Conservation (phyloP, 1,140 invertebrate species). For the Drosophila sproati region DNA sequence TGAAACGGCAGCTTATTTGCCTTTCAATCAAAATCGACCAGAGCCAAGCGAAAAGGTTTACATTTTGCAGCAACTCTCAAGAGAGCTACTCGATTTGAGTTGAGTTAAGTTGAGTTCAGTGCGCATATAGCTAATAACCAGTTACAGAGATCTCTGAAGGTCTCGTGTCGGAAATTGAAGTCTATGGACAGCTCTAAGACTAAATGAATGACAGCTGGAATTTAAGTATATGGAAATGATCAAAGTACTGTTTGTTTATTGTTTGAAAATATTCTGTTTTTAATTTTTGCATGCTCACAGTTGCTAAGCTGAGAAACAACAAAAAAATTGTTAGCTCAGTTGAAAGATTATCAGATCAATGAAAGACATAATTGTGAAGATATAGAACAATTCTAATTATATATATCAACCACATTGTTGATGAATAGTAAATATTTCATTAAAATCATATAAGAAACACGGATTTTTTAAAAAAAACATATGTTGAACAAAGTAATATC, state of each 20-base stretch:
- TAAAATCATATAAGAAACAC: too few species aligned
- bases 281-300: background rate
- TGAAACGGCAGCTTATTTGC: constrained; percentile 74
- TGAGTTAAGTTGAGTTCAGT: constrained; percentile 9
- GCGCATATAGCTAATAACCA: constrained; percentile 25
- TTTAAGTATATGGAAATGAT: constrained; percentile 4
- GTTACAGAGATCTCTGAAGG: constrained; percentile 28
- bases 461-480: too few species aligned
- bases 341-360: too few species aligned
- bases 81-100: constrained; percentile 21
- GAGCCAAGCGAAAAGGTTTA: constrained; percentile 54
- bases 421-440: too few species aligned
- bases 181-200: constrained; percentile 16
- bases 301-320: background rate
- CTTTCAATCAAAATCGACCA: constrained; percentile 63
- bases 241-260: background rate
- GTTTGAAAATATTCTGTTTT: background rate
- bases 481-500: too few species aligned
- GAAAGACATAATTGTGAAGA: too few species aligned
- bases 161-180: constrained; percentile 26
- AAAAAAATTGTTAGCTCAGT: too few species aligned
- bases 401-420: too few species aligned
- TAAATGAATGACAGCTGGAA: constrained; percentile 23
- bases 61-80: constrained; percentile 42
- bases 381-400: too few species aligned